Evolutionary conservation across 2,888 invertebrate species (phyloP).

Genomic region (Pandemis corylana): DNA sequence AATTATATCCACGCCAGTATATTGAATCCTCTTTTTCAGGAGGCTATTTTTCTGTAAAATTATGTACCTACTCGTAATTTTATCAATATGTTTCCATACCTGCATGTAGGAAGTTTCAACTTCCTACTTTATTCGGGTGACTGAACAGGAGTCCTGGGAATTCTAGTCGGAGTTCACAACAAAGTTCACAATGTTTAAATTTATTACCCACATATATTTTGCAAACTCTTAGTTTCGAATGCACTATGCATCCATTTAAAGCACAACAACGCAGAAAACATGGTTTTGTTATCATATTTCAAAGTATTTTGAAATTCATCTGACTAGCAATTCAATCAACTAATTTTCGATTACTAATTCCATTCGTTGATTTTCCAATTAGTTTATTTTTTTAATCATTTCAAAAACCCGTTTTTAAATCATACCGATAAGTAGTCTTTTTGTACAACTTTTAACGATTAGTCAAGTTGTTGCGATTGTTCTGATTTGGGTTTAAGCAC

Average conservation of each 20-base stretch:
- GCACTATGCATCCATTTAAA: conserved; percentile 27
- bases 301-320: no score
- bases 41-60: neutral
- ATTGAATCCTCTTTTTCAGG: neutral
- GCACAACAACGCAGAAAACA: neutral
- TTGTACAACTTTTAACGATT: no score
- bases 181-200: conserved; percentile 37
- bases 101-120: conserved; percentile 30
- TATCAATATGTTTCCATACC: conserved; percentile 33
- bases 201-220: conserved; percentile 38
- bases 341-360: no score
- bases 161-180: conserved; percentile 38
- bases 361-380: no score
- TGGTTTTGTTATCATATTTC: neutral
- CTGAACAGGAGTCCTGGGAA: conserved; percentile 38
- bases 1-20: neutral
- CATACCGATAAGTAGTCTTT: no score
- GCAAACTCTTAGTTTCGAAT: conserved; percentile 16
- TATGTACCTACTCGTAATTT: neutral
- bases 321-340: no score
- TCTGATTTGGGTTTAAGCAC: no score
- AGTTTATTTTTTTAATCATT: no score
- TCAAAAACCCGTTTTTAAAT: no score
- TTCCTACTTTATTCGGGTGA: conserved; percentile 39
- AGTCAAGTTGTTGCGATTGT: no score